Evolutionary conservation across 2,113 vertebrate genomes (phyloP).

Genomic region (Edolisoma coerulescens): DNA sequence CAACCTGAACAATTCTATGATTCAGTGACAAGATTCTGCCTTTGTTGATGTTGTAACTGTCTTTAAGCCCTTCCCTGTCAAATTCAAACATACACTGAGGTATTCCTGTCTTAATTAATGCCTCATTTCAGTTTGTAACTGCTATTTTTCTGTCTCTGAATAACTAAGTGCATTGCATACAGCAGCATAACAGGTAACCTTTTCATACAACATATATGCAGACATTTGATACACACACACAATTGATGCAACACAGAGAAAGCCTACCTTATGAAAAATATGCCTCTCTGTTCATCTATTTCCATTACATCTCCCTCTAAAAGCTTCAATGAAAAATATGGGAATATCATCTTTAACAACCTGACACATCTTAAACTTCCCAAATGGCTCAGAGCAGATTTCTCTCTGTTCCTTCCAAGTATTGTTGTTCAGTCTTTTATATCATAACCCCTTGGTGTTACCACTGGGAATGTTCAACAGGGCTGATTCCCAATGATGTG

Average conservation of each 20-base stretch:
- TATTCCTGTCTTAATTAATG: not conserved
- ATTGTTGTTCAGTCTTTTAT: not conserved
- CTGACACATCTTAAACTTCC: not conserved
- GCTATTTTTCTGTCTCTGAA: not conserved
- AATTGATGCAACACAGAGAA: not conserved
- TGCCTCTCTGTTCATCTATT: not conserved
- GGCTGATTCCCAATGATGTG: not conserved
- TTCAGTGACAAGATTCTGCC: not conserved
- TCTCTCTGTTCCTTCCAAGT: not conserved
- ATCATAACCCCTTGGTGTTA: not conserved
- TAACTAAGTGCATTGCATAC: not conserved
- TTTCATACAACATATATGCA: not conserved
- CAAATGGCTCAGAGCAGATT: not conserved
- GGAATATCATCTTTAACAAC: not conserved
- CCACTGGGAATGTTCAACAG: not conserved
- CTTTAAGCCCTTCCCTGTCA: not conserved
- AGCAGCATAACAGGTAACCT: not conserved
- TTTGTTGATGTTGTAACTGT: not conserved
- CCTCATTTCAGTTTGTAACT: not conserved
- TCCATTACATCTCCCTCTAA: not conserved
- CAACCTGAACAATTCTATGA: not conserved
- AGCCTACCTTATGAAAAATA: not conserved
- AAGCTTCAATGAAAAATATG: not conserved
- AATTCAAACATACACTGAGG: not conserved
- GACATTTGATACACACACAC: not conserved